phyloP scores from a whole-genome alignment of 2,797 vertebrate genomes.

The Malacoctenus gilli region DNA sequence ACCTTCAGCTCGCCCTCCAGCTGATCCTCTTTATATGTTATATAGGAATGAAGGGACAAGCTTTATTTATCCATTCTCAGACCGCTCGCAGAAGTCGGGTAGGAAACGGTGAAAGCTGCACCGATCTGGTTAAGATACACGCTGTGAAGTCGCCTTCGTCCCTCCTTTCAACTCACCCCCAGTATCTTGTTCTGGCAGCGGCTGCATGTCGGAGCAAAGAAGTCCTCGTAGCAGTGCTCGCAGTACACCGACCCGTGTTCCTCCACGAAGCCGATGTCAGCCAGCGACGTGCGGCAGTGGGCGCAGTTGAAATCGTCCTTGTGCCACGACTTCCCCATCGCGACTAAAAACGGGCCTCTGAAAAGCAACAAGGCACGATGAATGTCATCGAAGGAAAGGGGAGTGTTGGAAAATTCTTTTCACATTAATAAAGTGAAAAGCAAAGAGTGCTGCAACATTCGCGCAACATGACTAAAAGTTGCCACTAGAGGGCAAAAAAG shows the following conservation, averaged over 20 bases:
- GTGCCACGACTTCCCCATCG: conserved; percentile 97
- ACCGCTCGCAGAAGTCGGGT: too few relatives aligned
- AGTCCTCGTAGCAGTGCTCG: conserved; percentile 95
- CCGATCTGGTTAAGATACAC: too few relatives aligned
- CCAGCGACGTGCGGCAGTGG: conserved; percentile 91
- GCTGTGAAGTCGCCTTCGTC: too few relatives aligned
- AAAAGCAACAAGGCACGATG: background rate
- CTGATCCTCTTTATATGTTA: background rate
- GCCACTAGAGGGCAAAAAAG: too few relatives aligned
- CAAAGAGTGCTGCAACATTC: too few relatives aligned
- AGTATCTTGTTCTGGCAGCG: conserved; percentile 95
- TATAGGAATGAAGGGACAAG: too few relatives aligned
- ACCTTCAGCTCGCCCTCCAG: conserved; percentile 2
- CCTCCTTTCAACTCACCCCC: conserved; percentile 90
- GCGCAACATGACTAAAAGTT: too few relatives aligned
- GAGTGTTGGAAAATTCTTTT: too few relatives aligned
- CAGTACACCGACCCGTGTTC: conserved; percentile 92
- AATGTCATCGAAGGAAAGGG: too few relatives aligned
- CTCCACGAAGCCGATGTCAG: conserved; percentile 94
- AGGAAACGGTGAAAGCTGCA: too few relatives aligned
- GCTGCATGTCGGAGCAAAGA: conserved; percentile 93
- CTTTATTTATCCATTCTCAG: too few relatives aligned
- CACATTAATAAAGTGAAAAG: too few relatives aligned
- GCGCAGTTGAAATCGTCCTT: conserved; percentile 96
- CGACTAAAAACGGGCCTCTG: conserved; percentile 96